Evolutionary conservation across 1,140 invertebrate species (phyloP).

Genomic region (Ceratina calcarata): DNA sequence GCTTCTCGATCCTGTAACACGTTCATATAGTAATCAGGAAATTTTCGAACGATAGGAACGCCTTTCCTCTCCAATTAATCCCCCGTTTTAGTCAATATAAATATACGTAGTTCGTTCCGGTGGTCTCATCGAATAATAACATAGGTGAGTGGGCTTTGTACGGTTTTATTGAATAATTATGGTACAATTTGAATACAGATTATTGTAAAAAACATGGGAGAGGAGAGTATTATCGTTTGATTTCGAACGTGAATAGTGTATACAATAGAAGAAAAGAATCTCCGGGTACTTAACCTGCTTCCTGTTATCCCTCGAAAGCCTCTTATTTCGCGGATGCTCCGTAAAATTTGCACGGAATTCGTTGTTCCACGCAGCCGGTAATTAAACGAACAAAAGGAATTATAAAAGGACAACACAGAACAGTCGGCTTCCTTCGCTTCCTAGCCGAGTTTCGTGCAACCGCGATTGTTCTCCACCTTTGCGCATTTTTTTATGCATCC

Average conservation of each 20-base stretch:
- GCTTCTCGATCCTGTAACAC: not conserved
- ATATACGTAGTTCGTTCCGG: too few relatives aligned
- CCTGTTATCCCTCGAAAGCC: slow-evolving; percentile 33
- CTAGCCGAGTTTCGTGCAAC: not conserved
- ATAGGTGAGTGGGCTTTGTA: not conserved
- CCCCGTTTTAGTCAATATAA: not conserved
- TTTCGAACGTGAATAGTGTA: not conserved
- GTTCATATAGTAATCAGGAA: not conserved
- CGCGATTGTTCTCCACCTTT: slow-evolving; percentile 13
- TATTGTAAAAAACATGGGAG: slow-evolving; percentile 5
- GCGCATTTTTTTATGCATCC: slow-evolving; percentile 13
- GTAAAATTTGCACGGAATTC: slow-evolving; percentile 31
- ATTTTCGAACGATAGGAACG: slow-evolving; percentile 16
- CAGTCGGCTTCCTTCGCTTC: not conserved
- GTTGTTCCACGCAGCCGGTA: slow-evolving; percentile 25
- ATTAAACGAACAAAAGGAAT: slow-evolving; percentile 32
- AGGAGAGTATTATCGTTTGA: slow-evolving; percentile 5
- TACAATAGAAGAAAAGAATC: slow-evolving; percentile 8
- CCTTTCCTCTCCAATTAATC: not conserved
- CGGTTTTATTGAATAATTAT: too few relatives aligned
- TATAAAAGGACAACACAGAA: slow-evolving; percentile 2
- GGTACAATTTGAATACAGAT: too few relatives aligned
- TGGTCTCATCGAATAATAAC: too few relatives aligned
- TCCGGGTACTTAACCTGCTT: slow-evolving; percentile 42
- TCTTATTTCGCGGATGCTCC: slow-evolving; percentile 31